Evolutionary conservation across 2,888 invertebrate genomes (phyloP).

Genomic region (Pyrocoelia pectoralis): DNA sequence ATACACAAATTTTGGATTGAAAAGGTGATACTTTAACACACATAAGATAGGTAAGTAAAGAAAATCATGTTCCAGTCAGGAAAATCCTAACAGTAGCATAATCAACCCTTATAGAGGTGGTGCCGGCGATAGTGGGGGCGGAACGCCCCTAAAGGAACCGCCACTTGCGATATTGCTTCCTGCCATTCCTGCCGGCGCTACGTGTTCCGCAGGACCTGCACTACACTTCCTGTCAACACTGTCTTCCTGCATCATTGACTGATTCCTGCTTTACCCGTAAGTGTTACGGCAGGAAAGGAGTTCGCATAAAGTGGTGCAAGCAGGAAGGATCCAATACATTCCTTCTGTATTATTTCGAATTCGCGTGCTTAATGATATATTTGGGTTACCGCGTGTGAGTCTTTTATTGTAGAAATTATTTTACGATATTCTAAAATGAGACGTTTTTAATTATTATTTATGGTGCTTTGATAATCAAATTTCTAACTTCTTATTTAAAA

Average conservation of each 20-base stretch:
- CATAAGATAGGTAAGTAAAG: too few species aligned
- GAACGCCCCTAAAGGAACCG: conserved; percentile 60
- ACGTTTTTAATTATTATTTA: conserved; percentile 11
- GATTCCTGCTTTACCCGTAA: conserved; percentile 39
- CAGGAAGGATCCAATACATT: conserved; percentile 34
- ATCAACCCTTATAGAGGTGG: conserved; percentile 36
- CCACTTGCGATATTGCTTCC: conserved; percentile 63
- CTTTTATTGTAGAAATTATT: conserved; percentile 8
- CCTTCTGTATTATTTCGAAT: conserved; percentile 29
- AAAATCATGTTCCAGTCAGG: conserved; percentile 21
- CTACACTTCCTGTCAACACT: conserved; percentile 57
- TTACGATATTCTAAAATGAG: neutral
- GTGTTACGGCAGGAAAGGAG: conserved; percentile 34
- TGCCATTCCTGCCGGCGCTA: conserved; percentile 58
- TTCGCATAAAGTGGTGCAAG: conserved; percentile 32
- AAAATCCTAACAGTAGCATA: conserved; percentile 35
- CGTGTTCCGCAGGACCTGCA: conserved; percentile 59
- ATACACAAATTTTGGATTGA: too few species aligned
- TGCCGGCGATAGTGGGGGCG: conserved; percentile 48
- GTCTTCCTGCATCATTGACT: conserved; percentile 53
- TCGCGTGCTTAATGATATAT: conserved; percentile 32
- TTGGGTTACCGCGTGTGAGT: conserved; percentile 28
- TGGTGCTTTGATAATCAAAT: conserved; percentile 6
- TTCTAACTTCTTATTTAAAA: neutral
- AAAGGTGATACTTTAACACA: too few species aligned